Evolutionary conservation across 1,140 invertebrate species (phyloP), one percentile per base, ranked within the genome.

Genomic region (Diorhabda sublineata): DNA sequence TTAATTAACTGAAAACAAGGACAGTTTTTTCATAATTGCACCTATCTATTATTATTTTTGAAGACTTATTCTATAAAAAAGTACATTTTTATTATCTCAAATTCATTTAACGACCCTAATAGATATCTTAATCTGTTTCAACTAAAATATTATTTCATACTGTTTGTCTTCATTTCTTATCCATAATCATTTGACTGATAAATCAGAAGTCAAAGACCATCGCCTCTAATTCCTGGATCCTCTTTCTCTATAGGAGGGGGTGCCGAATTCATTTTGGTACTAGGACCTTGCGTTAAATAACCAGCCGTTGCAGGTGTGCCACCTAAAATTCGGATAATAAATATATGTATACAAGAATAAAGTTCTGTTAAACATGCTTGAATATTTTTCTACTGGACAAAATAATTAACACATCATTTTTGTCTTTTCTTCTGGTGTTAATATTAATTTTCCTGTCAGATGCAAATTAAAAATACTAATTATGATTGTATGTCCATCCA

Each of bases 241-340:
- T 87, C 85, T 81, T 89, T 88, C 79, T 91, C 90, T 45, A 92
- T 88, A 67, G 93, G 93, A 41, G 94, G 94, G 66, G 93, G 94
- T 56, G 86, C 87, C 61, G 86, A 87, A 68, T 92, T 88, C 71
- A 94, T 88, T 71, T 87, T 86, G 73, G 88, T 85, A 70, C 87
- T 87, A 62, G 90, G 87, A 58, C 92, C 93, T 79, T 92, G 89
- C 5, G 91, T 92, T 75, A 94, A 82, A 82, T 93, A 94, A 59
- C 91, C 91, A 69, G 92, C 91, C n/a, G 89, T 85, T 64, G 90
- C 87, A 68, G 91, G 90, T 8, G 61, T 64, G 4, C 61, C 60
- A 62, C 26, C 72, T 66, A 74, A 58, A 69, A 75, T 70, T 58
- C 59, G 42, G 58, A 59, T 58, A n/a, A 4, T 62, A 45, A 42